Percentiles rank a stretch among this genome's conserved stretches.
Conservation (phyloP, 2,113 vertebrate genomes). For the Vanacampus margaritifer region DNA sequence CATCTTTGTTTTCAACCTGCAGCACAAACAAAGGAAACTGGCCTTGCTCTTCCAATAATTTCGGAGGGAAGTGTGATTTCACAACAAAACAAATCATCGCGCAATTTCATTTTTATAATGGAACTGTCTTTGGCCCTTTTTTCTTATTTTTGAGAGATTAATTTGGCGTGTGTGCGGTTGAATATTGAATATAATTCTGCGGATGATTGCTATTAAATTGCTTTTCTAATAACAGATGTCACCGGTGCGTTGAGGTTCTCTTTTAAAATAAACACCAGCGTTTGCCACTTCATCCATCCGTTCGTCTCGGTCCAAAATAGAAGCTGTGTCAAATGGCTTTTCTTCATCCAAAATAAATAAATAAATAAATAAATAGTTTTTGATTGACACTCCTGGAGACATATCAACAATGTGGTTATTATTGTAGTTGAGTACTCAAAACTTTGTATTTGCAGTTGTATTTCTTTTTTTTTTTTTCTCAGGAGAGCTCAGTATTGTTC, state of each 20-base stretch:
- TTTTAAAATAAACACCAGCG: neutral
- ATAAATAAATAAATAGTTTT: neutral
- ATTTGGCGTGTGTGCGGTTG: neutral
- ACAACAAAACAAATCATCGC: neutral
- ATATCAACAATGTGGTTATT: neutral
- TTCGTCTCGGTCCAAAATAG: neutral
- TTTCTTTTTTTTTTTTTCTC: no score
- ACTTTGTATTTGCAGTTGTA: neutral
- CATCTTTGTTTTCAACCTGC: neutral
- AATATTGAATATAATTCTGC: constrained; percentile 1
- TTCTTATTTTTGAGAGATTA: neutral
- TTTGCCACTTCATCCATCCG: neutral
- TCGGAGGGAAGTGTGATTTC: neutral
- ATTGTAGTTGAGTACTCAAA: neutral
- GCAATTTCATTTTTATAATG: neutral
- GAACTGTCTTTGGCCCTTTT: neutral
- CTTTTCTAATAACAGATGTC: neutral
- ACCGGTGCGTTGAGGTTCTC: neutral
- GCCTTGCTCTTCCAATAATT: neutral
- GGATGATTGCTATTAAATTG: constrained; percentile 5
- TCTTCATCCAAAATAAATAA: neutral
- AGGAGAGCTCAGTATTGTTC: no score
- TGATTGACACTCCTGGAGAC: neutral
- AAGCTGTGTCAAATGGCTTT: neutral
- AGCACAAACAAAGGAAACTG: neutral